Evolutionary conservation across 1,140 invertebrate genomes (phyloP).

Genomic region (Drosophila saltans): DNA sequence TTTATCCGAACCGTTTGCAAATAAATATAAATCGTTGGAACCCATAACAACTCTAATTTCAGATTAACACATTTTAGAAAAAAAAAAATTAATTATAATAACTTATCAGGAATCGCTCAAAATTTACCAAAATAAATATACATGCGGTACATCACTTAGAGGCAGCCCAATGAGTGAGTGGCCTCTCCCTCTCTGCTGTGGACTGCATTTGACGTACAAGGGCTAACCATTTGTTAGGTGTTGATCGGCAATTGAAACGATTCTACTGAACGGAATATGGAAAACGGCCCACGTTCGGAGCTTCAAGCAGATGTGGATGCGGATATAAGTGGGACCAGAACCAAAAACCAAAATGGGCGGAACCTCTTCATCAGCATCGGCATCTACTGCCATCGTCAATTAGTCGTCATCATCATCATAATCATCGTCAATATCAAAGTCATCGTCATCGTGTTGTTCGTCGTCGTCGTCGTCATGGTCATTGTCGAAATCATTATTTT

Average conservation of each 20-base stretch:
- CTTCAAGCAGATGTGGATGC: constrained; percentile 11
- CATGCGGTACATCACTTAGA: constrained; percentile 16
- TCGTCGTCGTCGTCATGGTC: neutral
- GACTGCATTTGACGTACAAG: constrained; percentile 7
- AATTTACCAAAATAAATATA: constrained; percentile 8
- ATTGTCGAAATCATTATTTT: neutral
- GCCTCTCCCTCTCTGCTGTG: neutral
- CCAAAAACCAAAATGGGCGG: neutral
- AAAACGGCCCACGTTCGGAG: neutral
- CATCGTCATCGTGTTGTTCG: neutral
- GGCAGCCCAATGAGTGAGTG: constrained; percentile 12
- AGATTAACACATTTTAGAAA: constrained; percentile 26
- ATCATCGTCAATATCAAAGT: neutral
- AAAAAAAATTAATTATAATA: constrained; percentile 2
- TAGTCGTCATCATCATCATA: neutral
- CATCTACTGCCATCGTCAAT: neutral
- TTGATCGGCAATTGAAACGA: constrained; percentile 22
- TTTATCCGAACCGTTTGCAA: constrained; percentile 51
- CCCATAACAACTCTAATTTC: constrained; percentile 55
- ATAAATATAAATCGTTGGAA: constrained; percentile 37
- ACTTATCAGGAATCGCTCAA: constrained; percentile 18
- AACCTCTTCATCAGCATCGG: neutral
- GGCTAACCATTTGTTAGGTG: constrained; percentile 25
- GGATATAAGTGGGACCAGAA: neutral
- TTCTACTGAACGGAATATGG: constrained; percentile 3